A percentile compares a stretch with the other conserved stretches of the same genome.
Conservation (phyloP, 2,797 vertebrate genomes). For the Agapornis canus region DNA sequence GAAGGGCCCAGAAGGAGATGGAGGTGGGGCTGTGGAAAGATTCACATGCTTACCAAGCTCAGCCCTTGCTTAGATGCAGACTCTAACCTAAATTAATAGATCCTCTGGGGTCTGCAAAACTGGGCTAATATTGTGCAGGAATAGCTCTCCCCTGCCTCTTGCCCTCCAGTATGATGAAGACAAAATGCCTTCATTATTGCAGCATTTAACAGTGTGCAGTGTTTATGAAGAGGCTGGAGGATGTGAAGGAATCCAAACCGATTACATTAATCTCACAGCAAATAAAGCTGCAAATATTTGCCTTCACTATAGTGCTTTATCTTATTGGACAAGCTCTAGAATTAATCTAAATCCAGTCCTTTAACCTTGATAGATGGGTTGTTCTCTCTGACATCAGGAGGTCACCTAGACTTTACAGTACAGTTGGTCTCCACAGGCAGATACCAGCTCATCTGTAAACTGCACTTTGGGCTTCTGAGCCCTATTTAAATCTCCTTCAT, state of each 20-base stretch:
- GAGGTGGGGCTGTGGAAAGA: background rate
- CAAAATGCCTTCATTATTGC: constrained; percentile 64
- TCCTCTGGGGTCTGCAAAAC: constrained; percentile 52
- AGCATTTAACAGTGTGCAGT: constrained; percentile 57
- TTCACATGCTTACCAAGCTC: background rate
- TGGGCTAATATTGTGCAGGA: constrained; percentile 66
- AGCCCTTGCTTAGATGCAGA: background rate
- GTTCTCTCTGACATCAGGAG: background rate
- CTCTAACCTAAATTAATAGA: constrained; percentile 60
- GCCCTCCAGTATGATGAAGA: constrained; percentile 57
- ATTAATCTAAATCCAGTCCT: constrained; percentile 56
- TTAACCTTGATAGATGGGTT: constrained; percentile 36
- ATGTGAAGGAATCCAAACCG: constrained; percentile 60
- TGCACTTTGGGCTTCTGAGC: background rate
- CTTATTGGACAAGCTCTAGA: constrained; percentile 37
- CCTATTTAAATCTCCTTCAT: background rate
- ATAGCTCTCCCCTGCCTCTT: constrained; percentile 41
- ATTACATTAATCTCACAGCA: constrained; percentile 65
- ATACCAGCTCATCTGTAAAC: background rate
- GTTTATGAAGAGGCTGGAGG: constrained; percentile 57
- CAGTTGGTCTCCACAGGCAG: background rate
- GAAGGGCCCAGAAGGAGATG: background rate
- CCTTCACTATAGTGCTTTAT: constrained; percentile 34
- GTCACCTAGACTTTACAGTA: background rate
- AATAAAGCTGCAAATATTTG: constrained; percentile 65